Percentiles rank a stretch among this genome's conserved stretches.
These are phyloP conservation scores for Therioaphis trifolii DNA, from an alignment of 2,888 invertebrate species.

Conservation along the genomic window DNA sequence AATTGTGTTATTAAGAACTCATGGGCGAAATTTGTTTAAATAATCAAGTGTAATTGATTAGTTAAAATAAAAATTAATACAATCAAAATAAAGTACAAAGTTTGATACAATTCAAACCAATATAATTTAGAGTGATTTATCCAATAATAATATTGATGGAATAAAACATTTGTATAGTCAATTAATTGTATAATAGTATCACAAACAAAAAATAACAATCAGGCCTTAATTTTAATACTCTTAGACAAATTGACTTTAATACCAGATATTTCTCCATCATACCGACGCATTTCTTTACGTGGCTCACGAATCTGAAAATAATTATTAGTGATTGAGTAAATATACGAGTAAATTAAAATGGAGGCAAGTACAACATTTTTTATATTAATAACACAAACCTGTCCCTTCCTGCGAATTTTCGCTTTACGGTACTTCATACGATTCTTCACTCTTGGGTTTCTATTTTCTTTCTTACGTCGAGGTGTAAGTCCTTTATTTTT, in stretches of 20 bases:
- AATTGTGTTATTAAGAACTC: no score
- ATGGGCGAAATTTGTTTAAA: no score
- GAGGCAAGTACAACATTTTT: slow-evolving; percentile 9
- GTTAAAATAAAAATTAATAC: no score
- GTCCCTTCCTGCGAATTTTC: slow-evolving; percentile 90
- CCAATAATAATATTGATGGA: neutral
- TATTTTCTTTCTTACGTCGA: slow-evolving; percentile 87
- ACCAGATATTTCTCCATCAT: slow-evolving; percentile 93
- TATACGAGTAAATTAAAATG: slow-evolving; percentile 19
- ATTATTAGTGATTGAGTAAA: slow-evolving; percentile 33
- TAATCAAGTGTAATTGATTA: no score
- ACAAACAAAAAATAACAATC: slow-evolving; percentile 63
- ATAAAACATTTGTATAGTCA: neutral
- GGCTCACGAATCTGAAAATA: slow-evolving; percentile 78
- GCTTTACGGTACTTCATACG: slow-evolving; percentile 93
- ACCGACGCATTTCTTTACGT: slow-evolving; percentile 82
- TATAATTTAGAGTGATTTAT: neutral
- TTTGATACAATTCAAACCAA: neutral
- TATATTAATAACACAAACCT: slow-evolving; percentile 71
- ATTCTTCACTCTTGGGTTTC: slow-evolving; percentile 96
- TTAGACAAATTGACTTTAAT: slow-evolving; percentile 90
- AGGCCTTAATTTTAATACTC: slow-evolving; percentile 85
- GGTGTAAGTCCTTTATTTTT: slow-evolving; percentile 96
- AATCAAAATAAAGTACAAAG: neutral
- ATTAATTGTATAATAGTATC: neutral